Evolutionary conservation across 2,888 invertebrate genomes (phyloP).

Genomic region (Cheilosia vulpina): DNA sequence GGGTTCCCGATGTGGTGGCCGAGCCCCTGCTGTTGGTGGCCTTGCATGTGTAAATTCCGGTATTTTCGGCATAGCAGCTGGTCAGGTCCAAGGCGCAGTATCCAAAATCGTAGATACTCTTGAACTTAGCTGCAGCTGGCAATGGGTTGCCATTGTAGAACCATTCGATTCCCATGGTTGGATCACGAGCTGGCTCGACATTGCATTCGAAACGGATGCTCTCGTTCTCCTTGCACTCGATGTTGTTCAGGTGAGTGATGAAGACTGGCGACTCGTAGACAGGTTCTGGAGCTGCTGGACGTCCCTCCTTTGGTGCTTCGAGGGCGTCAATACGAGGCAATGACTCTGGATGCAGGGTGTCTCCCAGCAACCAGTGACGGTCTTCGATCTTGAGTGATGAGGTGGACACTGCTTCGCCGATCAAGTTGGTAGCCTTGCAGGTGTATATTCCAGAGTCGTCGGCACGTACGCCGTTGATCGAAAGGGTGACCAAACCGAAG

Average conservation of each 20-base stretch:
- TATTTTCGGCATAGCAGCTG: constrained; percentile 95
- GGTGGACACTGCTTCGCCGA: constrained; percentile 97
- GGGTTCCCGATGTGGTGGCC: constrained; percentile 94
- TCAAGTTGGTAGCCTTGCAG: constrained; percentile 95
- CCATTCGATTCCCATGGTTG: constrained; percentile 96
- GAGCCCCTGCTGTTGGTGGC: constrained; percentile 94
- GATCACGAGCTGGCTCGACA: constrained; percentile 96
- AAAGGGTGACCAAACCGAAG: constrained; percentile 97
- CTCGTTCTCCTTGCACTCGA: constrained; percentile 94
- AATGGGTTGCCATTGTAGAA: constrained; percentile 96
- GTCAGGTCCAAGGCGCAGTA: constrained; percentile 95
- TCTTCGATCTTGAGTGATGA: constrained; percentile 95
- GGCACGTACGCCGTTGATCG: constrained; percentile 92
- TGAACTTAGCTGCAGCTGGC: constrained; percentile 94
- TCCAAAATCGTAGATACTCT: constrained; percentile 97
- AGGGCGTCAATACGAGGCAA: constrained; percentile 93
- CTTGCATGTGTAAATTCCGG: constrained; percentile 95
- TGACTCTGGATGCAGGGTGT: constrained; percentile 94
- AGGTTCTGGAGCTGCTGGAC: constrained; percentile 89
- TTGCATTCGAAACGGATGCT: constrained; percentile 95
- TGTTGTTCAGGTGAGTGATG: constrained; percentile 95
- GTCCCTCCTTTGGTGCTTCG: constrained; percentile 90
- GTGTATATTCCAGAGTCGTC: constrained; percentile 98
- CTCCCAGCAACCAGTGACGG: constrained; percentile 93
- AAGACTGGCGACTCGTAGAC: constrained; percentile 94